Conservation (phyloP, 2,797 vertebrate genomes). For the Luscinia megarhynchos region DNA sequence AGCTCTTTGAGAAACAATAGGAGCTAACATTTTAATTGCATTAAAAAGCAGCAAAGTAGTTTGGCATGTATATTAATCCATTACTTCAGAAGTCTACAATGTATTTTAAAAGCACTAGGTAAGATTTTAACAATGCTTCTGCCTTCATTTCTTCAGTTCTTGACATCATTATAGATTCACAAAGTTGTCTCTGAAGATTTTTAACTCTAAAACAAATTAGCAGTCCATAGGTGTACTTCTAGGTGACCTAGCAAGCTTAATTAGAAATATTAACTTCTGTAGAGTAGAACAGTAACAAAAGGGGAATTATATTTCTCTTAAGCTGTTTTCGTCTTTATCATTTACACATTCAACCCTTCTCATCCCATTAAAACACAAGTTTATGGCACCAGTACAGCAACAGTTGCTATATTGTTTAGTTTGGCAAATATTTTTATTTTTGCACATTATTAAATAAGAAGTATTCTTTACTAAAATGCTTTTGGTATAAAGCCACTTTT, state of each 20-base stretch:
- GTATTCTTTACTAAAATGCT: not conserved
- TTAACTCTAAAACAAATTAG: not conserved
- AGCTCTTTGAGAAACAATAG: conserved; percentile 17
- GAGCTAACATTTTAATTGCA: conserved; percentile 23
- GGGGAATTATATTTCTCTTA: not conserved
- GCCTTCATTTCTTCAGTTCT: not conserved
- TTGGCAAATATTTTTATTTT: conserved; percentile 27
- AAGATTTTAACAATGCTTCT: not conserved
- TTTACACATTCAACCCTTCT: not conserved
- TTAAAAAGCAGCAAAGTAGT: conserved; percentile 16
- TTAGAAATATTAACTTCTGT: not conserved
- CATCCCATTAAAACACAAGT: not conserved
- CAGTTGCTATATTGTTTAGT: not conserved
- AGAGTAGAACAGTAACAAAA: not conserved
- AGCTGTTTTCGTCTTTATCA: not conserved
- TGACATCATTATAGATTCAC: not conserved
- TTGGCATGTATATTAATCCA: not conserved
- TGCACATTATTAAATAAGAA: conserved; percentile 1
- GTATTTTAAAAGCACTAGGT: conserved; percentile 15
- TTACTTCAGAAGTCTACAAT: conserved; percentile 36
- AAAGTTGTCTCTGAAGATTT: not conserved
- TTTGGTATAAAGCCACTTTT: conserved; percentile 17
- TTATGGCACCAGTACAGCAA: not conserved
- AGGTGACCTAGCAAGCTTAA: not conserved
- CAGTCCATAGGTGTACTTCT: not conserved